A percentile compares a stretch with the other conserved stretches of the same genome.
phyloP scores from a whole-genome alignment of 1,140 invertebrate species.

The Drosophila arawakana region DNA sequence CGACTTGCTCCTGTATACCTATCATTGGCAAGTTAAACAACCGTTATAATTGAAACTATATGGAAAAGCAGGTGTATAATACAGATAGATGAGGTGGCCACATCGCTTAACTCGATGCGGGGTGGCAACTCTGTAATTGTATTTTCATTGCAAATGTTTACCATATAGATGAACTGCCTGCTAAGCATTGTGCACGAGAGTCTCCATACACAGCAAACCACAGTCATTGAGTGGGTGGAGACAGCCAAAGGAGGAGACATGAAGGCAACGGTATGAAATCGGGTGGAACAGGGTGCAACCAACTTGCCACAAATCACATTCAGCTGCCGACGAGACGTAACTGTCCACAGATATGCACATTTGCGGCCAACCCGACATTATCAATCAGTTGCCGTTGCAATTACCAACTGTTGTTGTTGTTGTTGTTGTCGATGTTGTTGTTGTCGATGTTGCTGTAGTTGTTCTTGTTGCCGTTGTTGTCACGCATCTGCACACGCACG shows the following conservation, averaged over 20 bases:
- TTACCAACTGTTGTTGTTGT: constrained; percentile 27
- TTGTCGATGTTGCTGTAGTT: constrained; percentile 17
- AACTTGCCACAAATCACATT: constrained; percentile 35
- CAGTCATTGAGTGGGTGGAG: not conserved
- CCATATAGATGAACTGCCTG: constrained; percentile 5
- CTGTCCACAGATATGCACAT: constrained; percentile 56
- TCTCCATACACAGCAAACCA: not conserved
- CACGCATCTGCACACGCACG: constrained; percentile 26
- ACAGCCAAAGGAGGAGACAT: not conserved
- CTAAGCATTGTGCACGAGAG: not conserved
- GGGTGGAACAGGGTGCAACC: not conserved
- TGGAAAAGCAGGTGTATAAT: no score
- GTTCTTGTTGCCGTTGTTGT: constrained; percentile 9
- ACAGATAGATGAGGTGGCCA: not conserved
- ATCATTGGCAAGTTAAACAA: not conserved
- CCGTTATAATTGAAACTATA: not conserved
- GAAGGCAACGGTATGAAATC: not conserved
- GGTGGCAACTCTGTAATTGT: constrained; percentile 1
- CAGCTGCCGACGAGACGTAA: constrained; percentile 15
- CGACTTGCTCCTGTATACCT: no score
- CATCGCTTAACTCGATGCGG: not conserved
- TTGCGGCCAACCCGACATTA: constrained; percentile 42
- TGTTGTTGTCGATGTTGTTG: not conserved
- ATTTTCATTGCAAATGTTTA: constrained; percentile 15
- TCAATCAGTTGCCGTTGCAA: constrained; percentile 48